Evolutionary conservation across 1,140 invertebrate species (phyloP).

Genomic region (Drosophila kikkawai): DNA sequence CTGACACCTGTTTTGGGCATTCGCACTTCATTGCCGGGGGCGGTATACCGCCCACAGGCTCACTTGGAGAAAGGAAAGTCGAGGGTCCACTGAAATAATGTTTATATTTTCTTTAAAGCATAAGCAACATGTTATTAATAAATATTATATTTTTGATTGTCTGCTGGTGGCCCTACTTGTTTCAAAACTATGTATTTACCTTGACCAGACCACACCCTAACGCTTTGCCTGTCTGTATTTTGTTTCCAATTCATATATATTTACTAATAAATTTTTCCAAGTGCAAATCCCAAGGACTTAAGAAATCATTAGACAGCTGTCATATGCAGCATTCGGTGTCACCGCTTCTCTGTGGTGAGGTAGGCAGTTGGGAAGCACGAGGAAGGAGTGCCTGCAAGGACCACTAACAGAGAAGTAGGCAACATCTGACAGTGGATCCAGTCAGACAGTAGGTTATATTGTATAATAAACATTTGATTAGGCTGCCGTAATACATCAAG

Average conservation of each 20-base stretch:
- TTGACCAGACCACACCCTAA: too few relatives aligned
- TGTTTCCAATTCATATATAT: too few relatives aligned
- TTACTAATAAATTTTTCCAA: neutral
- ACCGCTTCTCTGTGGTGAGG: slow-evolving; percentile 5
- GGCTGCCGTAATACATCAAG: slow-evolving; percentile 13
- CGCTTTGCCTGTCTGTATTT: too few relatives aligned
- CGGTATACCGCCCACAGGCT: neutral
- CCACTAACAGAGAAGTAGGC: slow-evolving; percentile 1
- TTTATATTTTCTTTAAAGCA: neutral
- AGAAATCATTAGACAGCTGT: slow-evolving; percentile 58
- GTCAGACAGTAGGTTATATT: slow-evolving; percentile 1
- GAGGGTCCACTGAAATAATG: neutral
- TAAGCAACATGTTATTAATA: neutral
- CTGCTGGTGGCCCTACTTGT: neutral
- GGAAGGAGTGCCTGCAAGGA: neutral
- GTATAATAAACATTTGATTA: slow-evolving; percentile 41
- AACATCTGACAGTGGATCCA: slow-evolving; percentile 4
- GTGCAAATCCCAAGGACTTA: slow-evolving; percentile 18
- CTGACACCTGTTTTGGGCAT: slow-evolving; percentile 69
- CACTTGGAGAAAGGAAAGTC: neutral
- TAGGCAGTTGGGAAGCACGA: neutral
- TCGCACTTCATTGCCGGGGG: slow-evolving; percentile 51
- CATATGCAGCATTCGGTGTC: slow-evolving; percentile 45
- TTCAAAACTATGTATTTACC: too few relatives aligned
- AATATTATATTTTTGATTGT: neutral